Evolutionary conservation across 2,797 vertebrate genomes (phyloP), one percentile per base, ranked within the genome.

Genomic region (Oryzias sinensis): DNA sequence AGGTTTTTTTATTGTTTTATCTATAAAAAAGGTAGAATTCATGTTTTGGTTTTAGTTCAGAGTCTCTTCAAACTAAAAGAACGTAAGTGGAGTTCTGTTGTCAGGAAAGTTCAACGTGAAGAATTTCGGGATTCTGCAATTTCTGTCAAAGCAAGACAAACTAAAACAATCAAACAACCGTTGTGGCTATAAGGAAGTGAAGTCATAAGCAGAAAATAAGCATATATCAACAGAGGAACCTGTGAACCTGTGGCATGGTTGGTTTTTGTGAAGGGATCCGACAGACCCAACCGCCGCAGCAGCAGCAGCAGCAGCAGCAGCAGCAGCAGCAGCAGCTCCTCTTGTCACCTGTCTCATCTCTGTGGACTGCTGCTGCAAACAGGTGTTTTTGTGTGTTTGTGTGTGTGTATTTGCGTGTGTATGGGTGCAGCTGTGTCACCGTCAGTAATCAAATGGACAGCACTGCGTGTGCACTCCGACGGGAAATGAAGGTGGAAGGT

Each of bases 291-390:
- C 79, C 62, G 75, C 75, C 78, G 67, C 53, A 44, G 25, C 75
- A 59, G 62, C 70, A 18, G 18, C 75, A 80, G 67, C 53, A 44
- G 25, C 75, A 59, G 62, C 70, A 18, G 18, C 18, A 18, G 18
- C 18, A 18, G 18, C 18, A 18, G 18, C 18, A 18, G 18, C 18
- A 82, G 59, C 84, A 81, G 82, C 82, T 81, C 77, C 81, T 85
- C 68, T 53, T 80, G 76, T 86, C 80, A 82, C 71, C 68, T 59
- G 66, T 72, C 68, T 83, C 81, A 80, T 87, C 79, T 83, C 58
- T 74, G 63, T 67, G 75, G 71, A 72, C 58, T 78, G 72, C 77
- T 86, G 82, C 70, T 81, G 79, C 76, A 80, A 63, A 81, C 74
- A 82, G 77, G 20, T 68, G 46, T 69, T 20, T 54, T 33, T 37